A percentile compares a stretch with the other conserved stretches of the same genome.
Evolutionary conservation across 2,113 vertebrate genomes (phyloP).

Genomic region (Jacana jacana): DNA sequence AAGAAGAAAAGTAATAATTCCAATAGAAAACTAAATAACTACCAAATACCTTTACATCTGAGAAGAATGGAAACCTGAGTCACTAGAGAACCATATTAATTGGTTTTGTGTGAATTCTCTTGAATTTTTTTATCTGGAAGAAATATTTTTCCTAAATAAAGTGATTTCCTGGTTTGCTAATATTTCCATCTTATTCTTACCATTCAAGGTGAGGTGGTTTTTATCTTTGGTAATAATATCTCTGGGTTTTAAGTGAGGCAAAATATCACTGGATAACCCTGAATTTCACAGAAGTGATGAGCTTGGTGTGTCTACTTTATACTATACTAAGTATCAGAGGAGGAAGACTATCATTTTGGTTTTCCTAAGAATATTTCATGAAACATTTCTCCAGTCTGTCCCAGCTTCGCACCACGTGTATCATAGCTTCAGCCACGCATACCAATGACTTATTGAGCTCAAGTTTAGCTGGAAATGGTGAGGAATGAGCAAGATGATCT

Average conservation of each 20-base stretch:
- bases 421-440: background rate
- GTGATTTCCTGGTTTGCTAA: background rate
- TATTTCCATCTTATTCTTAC: background rate
- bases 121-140: background rate
- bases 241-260: background rate
- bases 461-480: background rate
- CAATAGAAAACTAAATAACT: background rate
- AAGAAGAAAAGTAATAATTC: background rate
- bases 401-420: background rate
- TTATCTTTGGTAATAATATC: background rate
- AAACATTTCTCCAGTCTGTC: background rate
- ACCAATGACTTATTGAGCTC: background rate
- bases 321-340: background rate
- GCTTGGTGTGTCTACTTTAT: background rate
- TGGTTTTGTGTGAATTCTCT: background rate
- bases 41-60: background rate
- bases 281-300: background rate
- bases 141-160: background rate
- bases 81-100: background rate
- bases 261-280: background rate
- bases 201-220: background rate
- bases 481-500: background rate
- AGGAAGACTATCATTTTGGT: background rate
- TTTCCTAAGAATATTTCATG: background rate
- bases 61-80: background rate